These are phyloP conservation scores for Patella depressa DNA, from an alignment of 2,888 invertebrate species.

Conservation along the genomic window DNA sequence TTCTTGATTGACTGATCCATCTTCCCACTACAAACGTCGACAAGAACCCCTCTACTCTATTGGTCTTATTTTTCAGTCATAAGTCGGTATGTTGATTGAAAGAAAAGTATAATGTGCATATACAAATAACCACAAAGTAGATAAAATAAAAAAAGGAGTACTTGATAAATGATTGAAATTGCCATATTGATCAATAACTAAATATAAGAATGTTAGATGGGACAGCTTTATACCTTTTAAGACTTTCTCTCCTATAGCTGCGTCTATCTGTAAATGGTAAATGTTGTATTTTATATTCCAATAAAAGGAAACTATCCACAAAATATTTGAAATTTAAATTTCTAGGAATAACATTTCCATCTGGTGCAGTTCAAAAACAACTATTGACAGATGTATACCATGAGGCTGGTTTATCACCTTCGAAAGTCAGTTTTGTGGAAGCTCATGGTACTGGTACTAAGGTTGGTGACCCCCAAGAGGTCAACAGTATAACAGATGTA, in stretches of 20 bases:
- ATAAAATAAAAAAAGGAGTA: too few relatives aligned
- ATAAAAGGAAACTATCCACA: too few relatives aligned
- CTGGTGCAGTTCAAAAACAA: slow-evolving; percentile 79
- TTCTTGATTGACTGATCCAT: too few relatives aligned
- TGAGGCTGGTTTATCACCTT: slow-evolving; percentile 86
- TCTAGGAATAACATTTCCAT: slow-evolving; percentile 75
- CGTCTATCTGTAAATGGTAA: neutral
- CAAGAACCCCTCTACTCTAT: too few relatives aligned
- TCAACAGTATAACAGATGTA: slow-evolving; percentile 89
- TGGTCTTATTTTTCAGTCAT: too few relatives aligned
- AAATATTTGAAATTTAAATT: neutral
- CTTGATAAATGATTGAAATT: too few relatives aligned
- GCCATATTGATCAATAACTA: too few relatives aligned
- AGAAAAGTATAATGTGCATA: too few relatives aligned
- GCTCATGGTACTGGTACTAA: slow-evolving; percentile 99
- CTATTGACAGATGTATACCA: slow-evolving; percentile 83
- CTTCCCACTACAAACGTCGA: too few relatives aligned
- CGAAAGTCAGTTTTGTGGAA: slow-evolving; percentile 90
- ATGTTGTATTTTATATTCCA: neutral
- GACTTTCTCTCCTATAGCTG: neutral
- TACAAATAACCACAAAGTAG: too few relatives aligned
- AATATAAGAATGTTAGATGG: too few relatives aligned
- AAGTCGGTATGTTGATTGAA: too few relatives aligned
- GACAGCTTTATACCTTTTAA: neutral
- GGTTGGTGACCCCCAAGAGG: slow-evolving; percentile 93